Conservation (phyloP, 2,113 vertebrate genomes). For the Turdus rufiventris region DNA sequence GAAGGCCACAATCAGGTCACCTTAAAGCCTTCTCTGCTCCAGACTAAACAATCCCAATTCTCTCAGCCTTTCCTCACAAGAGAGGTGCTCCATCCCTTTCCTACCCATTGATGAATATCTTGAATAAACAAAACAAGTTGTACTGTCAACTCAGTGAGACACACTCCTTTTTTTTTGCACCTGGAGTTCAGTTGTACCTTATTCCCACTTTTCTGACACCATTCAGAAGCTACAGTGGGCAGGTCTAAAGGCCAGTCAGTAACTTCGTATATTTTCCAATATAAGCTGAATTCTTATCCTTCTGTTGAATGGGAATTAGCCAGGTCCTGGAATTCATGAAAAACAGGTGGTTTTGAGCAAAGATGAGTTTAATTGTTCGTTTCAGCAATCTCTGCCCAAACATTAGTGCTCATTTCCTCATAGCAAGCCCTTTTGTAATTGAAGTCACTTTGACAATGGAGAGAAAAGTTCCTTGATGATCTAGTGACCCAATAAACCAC, state of each 20-base stretch:
- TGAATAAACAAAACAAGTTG: neutral
- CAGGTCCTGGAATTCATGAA: neutral
- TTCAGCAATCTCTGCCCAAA: neutral
- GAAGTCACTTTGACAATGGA: neutral
- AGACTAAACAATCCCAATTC: neutral
- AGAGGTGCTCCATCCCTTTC: neutral
- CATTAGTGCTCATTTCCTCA: neutral
- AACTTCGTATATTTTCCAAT: neutral
- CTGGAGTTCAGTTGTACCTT: neutral
- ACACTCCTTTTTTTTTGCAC: neutral
- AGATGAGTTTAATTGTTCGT: neutral
- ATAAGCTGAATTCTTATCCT: neutral
- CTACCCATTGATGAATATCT: neutral
- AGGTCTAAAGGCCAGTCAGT: neutral
- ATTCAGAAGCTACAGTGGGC: neutral
- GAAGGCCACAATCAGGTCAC: neutral
- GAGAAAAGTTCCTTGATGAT: neutral
- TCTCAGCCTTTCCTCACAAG: neutral
- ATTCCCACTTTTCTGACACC: neutral
- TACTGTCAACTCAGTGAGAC: neutral
- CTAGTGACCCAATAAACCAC: constrained; percentile 3
- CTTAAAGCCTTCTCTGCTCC: neutral
- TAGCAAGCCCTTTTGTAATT: neutral
- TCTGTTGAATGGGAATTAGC: neutral
- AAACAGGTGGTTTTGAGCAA: neutral